phyloP scores from a whole-genome alignment of 2,797 vertebrate species.

The Rhynchonycteris naso region DNA sequence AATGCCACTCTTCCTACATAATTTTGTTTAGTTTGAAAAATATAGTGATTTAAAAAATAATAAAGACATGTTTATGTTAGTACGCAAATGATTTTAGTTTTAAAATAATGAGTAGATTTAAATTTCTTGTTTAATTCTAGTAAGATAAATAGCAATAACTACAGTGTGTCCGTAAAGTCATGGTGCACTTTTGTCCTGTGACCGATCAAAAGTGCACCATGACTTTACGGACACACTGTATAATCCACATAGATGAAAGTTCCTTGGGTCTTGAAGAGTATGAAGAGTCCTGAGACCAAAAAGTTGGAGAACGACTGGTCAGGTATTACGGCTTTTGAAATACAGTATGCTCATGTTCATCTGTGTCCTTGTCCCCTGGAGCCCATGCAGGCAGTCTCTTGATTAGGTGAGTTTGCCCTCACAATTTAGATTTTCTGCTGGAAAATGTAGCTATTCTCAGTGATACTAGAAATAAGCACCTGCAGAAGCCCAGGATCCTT shows the following conservation, averaged over 20 bases:
- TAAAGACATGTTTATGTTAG: neutral
- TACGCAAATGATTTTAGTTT: neutral
- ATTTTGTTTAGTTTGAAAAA: constrained; percentile 1
- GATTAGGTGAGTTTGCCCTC: neutral
- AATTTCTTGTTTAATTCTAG: neutral
- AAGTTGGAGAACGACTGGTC: neutral
- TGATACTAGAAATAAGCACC: neutral
- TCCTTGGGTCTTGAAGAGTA: neutral
- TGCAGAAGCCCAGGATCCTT: neutral
- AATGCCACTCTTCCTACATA: neutral
- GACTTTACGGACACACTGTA: no score
- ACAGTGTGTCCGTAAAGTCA: no score
- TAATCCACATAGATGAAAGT: neutral
- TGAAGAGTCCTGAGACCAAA: neutral
- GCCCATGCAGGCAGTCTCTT: neutral
- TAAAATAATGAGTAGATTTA: neutral
- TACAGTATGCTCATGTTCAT: neutral
- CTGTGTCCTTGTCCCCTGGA: neutral
- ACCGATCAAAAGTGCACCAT: no score
- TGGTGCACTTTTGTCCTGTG: no score
- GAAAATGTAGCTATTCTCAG: neutral
- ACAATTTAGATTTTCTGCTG: neutral
- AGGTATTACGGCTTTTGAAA: neutral
- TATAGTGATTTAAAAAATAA: neutral
- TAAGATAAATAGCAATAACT: neutral